Evolutionary conservation across 2,797 vertebrate species (phyloP), one percentile per base, ranked within the genome.

Genomic region (Brachymystax lenok): DNA sequence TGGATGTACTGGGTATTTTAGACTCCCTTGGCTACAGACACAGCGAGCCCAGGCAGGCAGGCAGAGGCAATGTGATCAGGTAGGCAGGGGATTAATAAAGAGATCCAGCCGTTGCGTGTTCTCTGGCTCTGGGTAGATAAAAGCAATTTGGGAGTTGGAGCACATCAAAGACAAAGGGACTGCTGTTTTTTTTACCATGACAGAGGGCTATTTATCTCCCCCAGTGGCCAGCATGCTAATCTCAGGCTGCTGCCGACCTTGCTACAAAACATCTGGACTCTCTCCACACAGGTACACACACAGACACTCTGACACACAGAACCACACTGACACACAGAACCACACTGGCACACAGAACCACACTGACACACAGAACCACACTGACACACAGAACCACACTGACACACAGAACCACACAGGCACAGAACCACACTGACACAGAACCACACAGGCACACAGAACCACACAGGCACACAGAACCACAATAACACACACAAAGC

Each of bases 211-310:
- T 27, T 71, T 71, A 52, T 71, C 69, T 71, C 27, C 40, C 13
- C 21, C 46, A 27, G 21, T 71, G 46, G 46, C 51, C 69, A 71
- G 69, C n/a, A 27, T 50, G 46, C 46, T 71, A 52, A 71, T 71
- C 69, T 51, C 40, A 71, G 40, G 67, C 30, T 30, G 64, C 24
- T 69, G 67, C 33, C 19, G 6, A 67, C 64, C 64, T n/a, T 69
- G 33, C 28, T 69, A 33, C 67, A 40, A 40, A 69, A 16, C 7
- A 4, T 61, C 56, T 61, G 56, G 56, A 59, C 56, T 19, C 56
- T 59, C n/a, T 7, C n/a, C 40, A 33, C 66, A 68, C 66, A 68
- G 27, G 54, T 35, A 50, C 40, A 50, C 2, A 50, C 69, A 70
- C 6, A 70, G 17, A 21, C 10, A 50, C 24, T n/a, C 66, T 3